Base-by-base conservation (phyloP, 2,113 vertebrate species). In the Oreotragus oreotragus region DNA sequence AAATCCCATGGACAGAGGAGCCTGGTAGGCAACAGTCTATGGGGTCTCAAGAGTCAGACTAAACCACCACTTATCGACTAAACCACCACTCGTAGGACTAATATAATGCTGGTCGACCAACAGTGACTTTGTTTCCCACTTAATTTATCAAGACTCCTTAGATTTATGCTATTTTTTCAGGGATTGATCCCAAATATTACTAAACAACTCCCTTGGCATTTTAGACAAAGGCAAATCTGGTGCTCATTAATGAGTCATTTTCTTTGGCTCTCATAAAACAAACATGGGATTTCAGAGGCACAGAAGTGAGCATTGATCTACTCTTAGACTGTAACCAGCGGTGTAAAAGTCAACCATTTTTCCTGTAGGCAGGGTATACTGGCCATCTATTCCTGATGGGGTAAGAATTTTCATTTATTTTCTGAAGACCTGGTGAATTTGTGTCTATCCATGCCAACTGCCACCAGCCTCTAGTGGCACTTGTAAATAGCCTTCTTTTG, bases 191-290 rank as follows among this genome's bases (percentile, higher is more conserved):
- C 60, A 98, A 88, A 39, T 73, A 88, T 97, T 95, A 95, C 88
- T 97, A 95, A 97, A 91, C 51, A 94, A 95, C 53, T 92, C 60
- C 70, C 51, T 93, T 87, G 83, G 88, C 81, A 58, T 83, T 96
- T 91, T 83, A 97, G 83, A 97, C 60, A 62, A 93, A 97, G 77
- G 25, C 76, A 92, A 85, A 97, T 97, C 94, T 98, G 98, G 66
- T 88, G 21, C 47, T 97, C 83, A 86, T 98, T 97, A 98, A 70
- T 97, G 97, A 98, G 90, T 97, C 97, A 98, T 93, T 97, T 83
- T 47, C 30, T 87, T 94, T 98, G 97, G 93, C 93, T 62, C 77
- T 91, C 45, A 73, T 86, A 57, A 95, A 90, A 94, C 83, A 96
- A 96, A 88, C 85, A 83, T 7, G 77, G 45, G 77, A 64, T 93